Conservation (phyloP, 2,113 vertebrate species). For the Oryzias celebensis region DNA sequence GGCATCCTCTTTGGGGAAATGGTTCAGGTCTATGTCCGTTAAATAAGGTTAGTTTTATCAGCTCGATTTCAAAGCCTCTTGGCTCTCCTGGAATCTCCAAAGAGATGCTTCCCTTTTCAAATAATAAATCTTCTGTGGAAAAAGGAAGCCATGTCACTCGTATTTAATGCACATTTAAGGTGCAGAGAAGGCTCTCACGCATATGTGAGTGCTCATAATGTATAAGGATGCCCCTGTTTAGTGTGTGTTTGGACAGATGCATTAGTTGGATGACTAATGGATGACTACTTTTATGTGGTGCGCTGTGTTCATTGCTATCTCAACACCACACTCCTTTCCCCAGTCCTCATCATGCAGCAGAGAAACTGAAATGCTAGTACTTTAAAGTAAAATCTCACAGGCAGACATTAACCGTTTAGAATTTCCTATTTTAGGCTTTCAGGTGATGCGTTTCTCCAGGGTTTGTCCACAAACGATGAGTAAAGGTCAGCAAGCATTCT, state of each 20-base stretch:
- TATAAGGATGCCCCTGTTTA: conserved; percentile 20
- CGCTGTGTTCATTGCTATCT: conserved; percentile 31
- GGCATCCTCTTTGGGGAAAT: conserved; percentile 70
- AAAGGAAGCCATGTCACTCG: conserved; percentile 16
- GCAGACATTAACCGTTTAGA: conserved; percentile 63
- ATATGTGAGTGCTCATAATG: conserved; percentile 15
- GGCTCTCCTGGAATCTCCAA: conserved; percentile 24
- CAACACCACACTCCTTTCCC: conserved; percentile 12
- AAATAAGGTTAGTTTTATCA: conserved; percentile 66
- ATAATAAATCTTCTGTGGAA: conserved; percentile 25
- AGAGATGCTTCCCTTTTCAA: conserved; percentile 19
- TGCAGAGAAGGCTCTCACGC: conserved; percentile 12
- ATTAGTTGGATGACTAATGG: conserved; percentile 32
- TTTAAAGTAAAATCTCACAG: conserved; percentile 52
- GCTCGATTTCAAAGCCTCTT: conserved; percentile 52
- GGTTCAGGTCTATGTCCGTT: conserved; percentile 54
- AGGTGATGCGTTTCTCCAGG: conserved; percentile 56
- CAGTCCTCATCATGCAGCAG: conserved; percentile 20
- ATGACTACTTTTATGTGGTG: conserved; percentile 18
- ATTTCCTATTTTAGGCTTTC: conserved; percentile 37
- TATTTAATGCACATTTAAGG: conserved; percentile 31
- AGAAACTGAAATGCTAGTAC: conserved; percentile 56
- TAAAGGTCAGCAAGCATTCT: conserved; percentile 54
- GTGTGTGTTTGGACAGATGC: conserved; percentile 19
- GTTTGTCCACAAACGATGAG: conserved; percentile 58